Conservation (phyloP, 2,113 vertebrate genomes). For the Apeltes quadracus region DNA sequence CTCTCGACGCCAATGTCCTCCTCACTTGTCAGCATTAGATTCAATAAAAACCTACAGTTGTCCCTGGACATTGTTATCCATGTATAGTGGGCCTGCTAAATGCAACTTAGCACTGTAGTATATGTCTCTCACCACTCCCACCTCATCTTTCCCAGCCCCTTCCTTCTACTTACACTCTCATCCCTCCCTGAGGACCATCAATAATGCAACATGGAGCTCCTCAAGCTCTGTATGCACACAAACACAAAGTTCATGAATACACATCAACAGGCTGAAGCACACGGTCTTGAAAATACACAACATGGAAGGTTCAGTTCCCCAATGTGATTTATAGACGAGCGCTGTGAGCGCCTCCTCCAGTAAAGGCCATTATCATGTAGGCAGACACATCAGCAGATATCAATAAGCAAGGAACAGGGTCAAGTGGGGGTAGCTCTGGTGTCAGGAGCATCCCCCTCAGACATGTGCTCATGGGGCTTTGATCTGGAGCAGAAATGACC, state of each 20-base stretch:
- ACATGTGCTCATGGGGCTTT: background rate
- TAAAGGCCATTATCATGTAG: constrained; percentile 73
- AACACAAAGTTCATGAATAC: constrained; percentile 34
- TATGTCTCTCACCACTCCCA: constrained; percentile 31
- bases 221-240: constrained; percentile 30
- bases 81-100: constrained; percentile 34
- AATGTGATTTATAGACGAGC: constrained; percentile 70
- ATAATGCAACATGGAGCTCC: constrained; percentile 73
- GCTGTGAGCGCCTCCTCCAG: constrained; percentile 46
- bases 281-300: constrained; percentile 35
- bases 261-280: constrained; percentile 37
- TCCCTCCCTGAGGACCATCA: constrained; percentile 74
- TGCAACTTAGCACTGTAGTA: constrained; percentile 37
- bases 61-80: constrained; percentile 30
- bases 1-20: constrained; percentile 33
- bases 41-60: constrained; percentile 33
- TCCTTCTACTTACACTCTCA: constrained; percentile 66
- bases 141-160: constrained; percentile 21
- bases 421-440: constrained; percentile 49
- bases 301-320: constrained; percentile 32
- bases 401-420: constrained; percentile 65
- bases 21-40: constrained; percentile 63
- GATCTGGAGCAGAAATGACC: background rate
- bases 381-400: constrained; percentile 77
- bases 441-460: constrained; percentile 57